Evolutionary conservation across 2,797 vertebrate genomes (phyloP), one percentile per base, ranked within the genome.

Genomic region (Takifugu ocellatus): DNA sequence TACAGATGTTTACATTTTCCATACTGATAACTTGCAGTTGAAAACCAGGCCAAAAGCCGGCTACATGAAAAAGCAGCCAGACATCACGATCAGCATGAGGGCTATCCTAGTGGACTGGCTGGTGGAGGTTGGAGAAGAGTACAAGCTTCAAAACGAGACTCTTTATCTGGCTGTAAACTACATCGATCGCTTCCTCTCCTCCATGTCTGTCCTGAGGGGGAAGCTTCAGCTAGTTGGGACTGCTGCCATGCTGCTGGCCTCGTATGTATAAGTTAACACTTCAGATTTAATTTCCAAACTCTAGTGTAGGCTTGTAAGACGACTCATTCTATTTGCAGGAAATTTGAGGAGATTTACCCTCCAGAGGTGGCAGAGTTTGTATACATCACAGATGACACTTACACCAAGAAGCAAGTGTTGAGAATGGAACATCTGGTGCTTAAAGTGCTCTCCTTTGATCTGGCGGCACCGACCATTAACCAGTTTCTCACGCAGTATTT

Each of bases 271-370:
- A 8, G 4, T 33, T 6, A 10, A 11, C 12, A 2, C 2, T 17
- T 29, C 14, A 12, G 1, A 10, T 2, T 5, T 3, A 3, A 2
- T 16, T 33, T 17, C 17, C 9, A 21, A 16, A 3, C 45, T 4
- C 21, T 21, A 21, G 21, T 11, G 25, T n/a, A 21, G 46, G 21
- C 1, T 21, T 59, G 0, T 36, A 0, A 42, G n/a, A 1, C 39
- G 2, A 1, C 15, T 21, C 26, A 24, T 61, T 63, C 47, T 1
- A 6, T 33, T 55, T 79, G 33, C 86, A 99, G 97, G 51, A 99
- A 99, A 79, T 99, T 99, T 86, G 97, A 99, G 72, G 97, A 99
- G 82, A 99, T 99, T 84, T 99, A 99, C 75, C 97, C 97, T 49
- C 97, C 97, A 5, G 96, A 99, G 88, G 97, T 99, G 74, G 91